Evolutionary conservation across 2,113 vertebrate species (phyloP).

Genomic region (Thryonomys swinderianus): DNA sequence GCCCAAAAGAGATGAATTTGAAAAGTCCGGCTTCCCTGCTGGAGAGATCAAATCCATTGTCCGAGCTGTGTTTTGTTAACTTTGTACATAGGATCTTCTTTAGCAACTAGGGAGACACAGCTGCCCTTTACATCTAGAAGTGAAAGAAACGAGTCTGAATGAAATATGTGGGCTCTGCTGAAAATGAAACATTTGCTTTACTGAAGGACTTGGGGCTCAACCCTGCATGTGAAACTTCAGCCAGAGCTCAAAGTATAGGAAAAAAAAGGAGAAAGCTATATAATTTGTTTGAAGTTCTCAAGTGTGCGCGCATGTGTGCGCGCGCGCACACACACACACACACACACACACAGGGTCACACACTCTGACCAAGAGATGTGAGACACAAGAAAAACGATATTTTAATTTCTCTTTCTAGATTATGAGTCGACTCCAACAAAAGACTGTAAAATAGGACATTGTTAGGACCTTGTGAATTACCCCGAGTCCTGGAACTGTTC

Average conservation of each 20-base stretch:
- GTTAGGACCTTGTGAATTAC: neutral
- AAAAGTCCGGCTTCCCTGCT: slow-evolving; percentile 74
- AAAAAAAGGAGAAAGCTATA: slow-evolving; percentile 62
- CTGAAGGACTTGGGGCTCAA: slow-evolving; percentile 76
- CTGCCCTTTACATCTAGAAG: slow-evolving; percentile 75
- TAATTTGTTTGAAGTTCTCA: slow-evolving; percentile 79
- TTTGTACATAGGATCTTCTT: slow-evolving; percentile 79
- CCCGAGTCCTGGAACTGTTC: neutral
- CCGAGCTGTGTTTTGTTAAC: slow-evolving; percentile 80
- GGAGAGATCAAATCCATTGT: slow-evolving; percentile 82
- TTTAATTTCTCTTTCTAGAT: slow-evolving; percentile 70
- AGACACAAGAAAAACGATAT: slow-evolving; percentile 53
- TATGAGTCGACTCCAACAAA: slow-evolving; percentile 52
- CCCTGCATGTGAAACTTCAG: slow-evolving; percentile 73
- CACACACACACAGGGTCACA: too few relatives aligned
- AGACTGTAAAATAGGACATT: neutral
- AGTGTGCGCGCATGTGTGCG: slow-evolving; percentile 17
- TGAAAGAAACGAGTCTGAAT: slow-evolving; percentile 78
- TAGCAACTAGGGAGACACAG: slow-evolving; percentile 75
- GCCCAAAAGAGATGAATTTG: slow-evolving; percentile 77
- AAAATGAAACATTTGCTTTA: slow-evolving; percentile 82
- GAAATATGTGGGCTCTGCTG: slow-evolving; percentile 67
- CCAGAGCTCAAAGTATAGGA: slow-evolving; percentile 71
- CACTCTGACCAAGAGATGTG: slow-evolving; percentile 33
- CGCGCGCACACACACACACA: slow-evolving; percentile 29